Conservation (phyloP, 2,888 invertebrate genomes). For the Netelia virgata region DNA sequence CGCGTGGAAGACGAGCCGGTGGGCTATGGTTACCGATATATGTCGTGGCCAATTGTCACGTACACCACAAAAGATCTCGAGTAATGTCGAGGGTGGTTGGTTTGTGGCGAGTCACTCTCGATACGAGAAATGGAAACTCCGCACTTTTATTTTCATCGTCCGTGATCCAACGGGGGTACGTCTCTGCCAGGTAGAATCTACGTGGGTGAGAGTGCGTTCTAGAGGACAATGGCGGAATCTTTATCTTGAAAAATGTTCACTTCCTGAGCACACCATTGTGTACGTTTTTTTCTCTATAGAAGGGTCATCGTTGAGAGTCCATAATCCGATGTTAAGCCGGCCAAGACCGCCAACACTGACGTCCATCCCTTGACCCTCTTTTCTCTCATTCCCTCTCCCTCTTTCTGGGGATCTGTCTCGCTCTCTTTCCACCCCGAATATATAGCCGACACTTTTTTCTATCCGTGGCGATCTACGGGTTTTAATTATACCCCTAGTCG, state of each 20-base stretch:
- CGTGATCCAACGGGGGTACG: constrained; percentile 44
- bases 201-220: constrained; percentile 69
- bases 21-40: background rate
- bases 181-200: background rate
- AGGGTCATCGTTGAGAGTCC: constrained; percentile 67
- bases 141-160: constrained; percentile 51
- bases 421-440: background rate
- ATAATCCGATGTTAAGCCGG: constrained; percentile 76
- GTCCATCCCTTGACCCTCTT: constrained; percentile 51
- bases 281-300: constrained; percentile 48
- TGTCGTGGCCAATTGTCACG: background rate
- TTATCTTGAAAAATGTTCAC: constrained; percentile 82
- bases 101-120: constrained; percentile 22
- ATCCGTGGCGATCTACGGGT: background rate
- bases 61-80: background rate
- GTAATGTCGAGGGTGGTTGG: background rate
- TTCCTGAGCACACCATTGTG: constrained; percentile 78
- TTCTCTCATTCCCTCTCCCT: background rate
- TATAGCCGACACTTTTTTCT: background rate
- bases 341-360: constrained; percentile 41
- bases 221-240: constrained; percentile 77
- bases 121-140: constrained; percentile 40
- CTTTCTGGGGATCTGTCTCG: constrained; percentile 27
- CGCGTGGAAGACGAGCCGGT: too few relatives aligned
- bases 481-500: background rate